These are phyloP conservation scores for Yponomeuta sedellus DNA, from an alignment of 2,888 invertebrate genomes.

Conservation along the genomic window DNA sequence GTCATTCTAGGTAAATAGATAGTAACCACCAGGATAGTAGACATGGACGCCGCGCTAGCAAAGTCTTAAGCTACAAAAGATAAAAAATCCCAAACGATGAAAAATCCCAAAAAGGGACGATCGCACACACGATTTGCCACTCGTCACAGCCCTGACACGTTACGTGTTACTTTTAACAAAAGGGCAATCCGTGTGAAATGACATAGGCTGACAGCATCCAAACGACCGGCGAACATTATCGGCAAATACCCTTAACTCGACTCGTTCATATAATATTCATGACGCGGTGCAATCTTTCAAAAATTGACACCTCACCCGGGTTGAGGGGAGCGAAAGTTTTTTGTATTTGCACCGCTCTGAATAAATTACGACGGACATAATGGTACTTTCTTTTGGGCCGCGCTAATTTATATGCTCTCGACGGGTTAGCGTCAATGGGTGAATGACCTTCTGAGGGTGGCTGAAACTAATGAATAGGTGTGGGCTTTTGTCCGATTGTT, in stretches of 20 bases:
- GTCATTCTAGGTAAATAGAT: no score
- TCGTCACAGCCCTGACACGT: constrained; percentile 49
- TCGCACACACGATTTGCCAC: background rate
- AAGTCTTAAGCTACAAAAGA: no score
- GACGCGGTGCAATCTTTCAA: constrained; percentile 74
- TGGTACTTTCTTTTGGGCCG: constrained; percentile 38
- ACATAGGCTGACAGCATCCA: constrained; percentile 72
- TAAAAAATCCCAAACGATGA: no score
- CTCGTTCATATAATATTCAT: constrained; percentile 76
- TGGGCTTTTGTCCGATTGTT: background rate
- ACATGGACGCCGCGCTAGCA: no score
- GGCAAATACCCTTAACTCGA: constrained; percentile 73
- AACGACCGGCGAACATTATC: constrained; percentile 70
- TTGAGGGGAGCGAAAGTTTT: constrained; percentile 55
- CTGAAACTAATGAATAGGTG: background rate
- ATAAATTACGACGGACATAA: constrained; percentile 65
- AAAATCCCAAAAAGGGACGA: background rate
- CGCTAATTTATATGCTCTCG: constrained; percentile 35
- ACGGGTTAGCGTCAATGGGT: background rate
- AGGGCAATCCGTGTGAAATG: constrained; percentile 72
- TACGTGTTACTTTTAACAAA: constrained; percentile 74
- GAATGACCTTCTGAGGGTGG: background rate
- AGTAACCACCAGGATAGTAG: no score
- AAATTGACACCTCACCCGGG: constrained; percentile 72
- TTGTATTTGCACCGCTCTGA: constrained; percentile 61